Evolutionary conservation across 1,140 invertebrate genomes (phyloP), one percentile per base, ranked within the genome.

Genomic region (Listronotus oregonensis): DNA sequence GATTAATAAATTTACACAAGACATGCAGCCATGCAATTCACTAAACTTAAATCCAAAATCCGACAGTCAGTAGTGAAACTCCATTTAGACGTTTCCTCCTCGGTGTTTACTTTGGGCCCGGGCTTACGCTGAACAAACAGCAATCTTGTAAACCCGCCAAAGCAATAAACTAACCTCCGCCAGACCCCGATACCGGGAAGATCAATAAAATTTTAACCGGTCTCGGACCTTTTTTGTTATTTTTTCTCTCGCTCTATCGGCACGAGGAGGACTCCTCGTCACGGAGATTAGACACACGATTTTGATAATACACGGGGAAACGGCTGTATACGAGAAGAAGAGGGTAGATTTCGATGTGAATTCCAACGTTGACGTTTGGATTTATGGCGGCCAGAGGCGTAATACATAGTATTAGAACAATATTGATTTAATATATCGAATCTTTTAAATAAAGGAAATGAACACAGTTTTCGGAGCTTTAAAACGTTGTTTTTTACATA

Each of bases 161-260:
- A 55, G 61, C 61, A 63, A 63, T 63, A 64, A 64, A 64, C 62
- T 64, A 64, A 64, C 62, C 52, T 64, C 54, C 18, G 54, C 42
- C 42, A n/a, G 32, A 37, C 62, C 49, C 62, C 62, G 54, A 64
- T 64, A 64, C 62, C 27, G 52, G 47, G 52, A 64, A 64, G 51
- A 64, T 64, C 62, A 55, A 64, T 64, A 64, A 64, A 64, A 64
- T 43, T 32, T 64, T 55, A 64, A 64, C 62, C 62, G 62, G 50
- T 50, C 54, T 50, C 54, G 21, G 31, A 43, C 42, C 46, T 56
- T 64, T 27, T 57, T 21, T 49, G 62, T 57, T 54, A 55, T 57
- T 57, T 44, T 59, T 55, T 63, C 43, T 57, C 39, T 44, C 62
- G 37, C 31, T 64, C 54, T 40, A 11, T 40, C 42, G 42, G 47